phyloP scores from a whole-genome alignment of 2,888 invertebrate species.

The Nebria brevicollis region DNA sequence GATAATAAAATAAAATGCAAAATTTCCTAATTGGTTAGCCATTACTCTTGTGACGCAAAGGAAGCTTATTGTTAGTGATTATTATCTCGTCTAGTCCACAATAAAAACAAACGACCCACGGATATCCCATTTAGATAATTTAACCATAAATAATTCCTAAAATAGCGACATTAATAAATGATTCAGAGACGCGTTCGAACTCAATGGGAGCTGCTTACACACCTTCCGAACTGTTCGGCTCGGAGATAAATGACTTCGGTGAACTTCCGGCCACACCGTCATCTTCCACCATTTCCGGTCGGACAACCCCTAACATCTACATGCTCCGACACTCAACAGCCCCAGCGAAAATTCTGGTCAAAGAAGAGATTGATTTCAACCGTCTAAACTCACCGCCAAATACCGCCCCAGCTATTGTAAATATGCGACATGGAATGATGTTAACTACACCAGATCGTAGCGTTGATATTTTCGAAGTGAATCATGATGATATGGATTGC shows the following conservation, averaged over 20 bases:
- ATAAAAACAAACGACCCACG: neutral
- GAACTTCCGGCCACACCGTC: slow-evolving; percentile 63
- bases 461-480: slow-evolving; percentile 28
- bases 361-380: slow-evolving; percentile 49
- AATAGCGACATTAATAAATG: slow-evolving; percentile 9
- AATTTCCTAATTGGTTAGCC: no score
- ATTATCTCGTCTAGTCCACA: no score
- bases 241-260: slow-evolving; percentile 68
- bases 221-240: slow-evolving; percentile 69
- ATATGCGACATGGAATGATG: slow-evolving; percentile 5
- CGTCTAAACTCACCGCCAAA: slow-evolving; percentile 23
- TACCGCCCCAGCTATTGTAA: slow-evolving; percentile 29
- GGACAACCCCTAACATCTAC: slow-evolving; percentile 42
- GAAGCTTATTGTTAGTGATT: no score
- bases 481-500: slow-evolving; percentile 24
- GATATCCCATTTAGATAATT: slow-evolving; percentile 2
- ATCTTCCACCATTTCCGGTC: slow-evolving; percentile 55
- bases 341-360: slow-evolving; percentile 49
- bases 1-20: no score
- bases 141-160: neutral
- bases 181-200: slow-evolving; percentile 75
- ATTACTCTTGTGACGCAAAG: no score
- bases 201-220: slow-evolving; percentile 71
- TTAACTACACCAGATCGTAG: neutral
- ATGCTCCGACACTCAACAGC: slow-evolving; percentile 41